Percentiles rank a stretch among this genome's conserved stretches.
These are phyloP conservation scores for Heliconius aoede DNA, from an alignment of 2,888 invertebrate species.

Conservation along the genomic window DNA sequence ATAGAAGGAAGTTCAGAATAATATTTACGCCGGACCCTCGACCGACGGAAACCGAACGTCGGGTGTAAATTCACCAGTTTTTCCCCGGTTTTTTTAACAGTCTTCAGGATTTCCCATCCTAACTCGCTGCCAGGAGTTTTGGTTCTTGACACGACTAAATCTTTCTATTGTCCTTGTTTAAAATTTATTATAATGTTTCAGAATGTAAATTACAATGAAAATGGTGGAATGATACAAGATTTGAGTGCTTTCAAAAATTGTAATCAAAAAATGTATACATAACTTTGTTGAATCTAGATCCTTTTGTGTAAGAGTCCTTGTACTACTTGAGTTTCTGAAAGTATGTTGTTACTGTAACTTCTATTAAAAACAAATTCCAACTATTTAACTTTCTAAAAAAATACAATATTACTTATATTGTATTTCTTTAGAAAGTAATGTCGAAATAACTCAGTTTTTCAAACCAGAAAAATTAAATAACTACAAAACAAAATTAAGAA, in stretches of 20 bases:
- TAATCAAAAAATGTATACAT: too few species aligned
- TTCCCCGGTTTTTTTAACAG: slow-evolving; percentile 64
- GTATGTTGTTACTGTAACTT: too few species aligned
- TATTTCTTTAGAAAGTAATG: too few species aligned
- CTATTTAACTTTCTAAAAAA: too few species aligned
- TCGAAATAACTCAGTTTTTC: too few species aligned
- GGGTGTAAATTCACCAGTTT: slow-evolving; percentile 73
- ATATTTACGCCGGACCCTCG: slow-evolving; percentile 71
- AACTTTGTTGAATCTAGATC: too few species aligned
- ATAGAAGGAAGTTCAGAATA: slow-evolving; percentile 76
- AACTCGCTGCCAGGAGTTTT: slow-evolving; percentile 72
- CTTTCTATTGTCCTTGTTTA: slow-evolving; percentile 68
- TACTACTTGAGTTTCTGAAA: too few species aligned
- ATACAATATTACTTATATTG: too few species aligned
- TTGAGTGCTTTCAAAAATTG: slow-evolving; percentile 41
- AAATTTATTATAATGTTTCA: slow-evolving; percentile 70
- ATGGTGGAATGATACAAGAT: slow-evolving; percentile 62
- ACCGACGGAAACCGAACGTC: slow-evolving; percentile 72
- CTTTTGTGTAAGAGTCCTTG: too few species aligned
- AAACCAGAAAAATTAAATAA: too few species aligned
- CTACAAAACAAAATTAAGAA: too few species aligned
- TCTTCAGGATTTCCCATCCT: slow-evolving; percentile 73
- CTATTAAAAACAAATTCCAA: too few species aligned
- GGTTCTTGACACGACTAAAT: slow-evolving; percentile 62
- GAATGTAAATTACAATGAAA: slow-evolving; percentile 60